These are phyloP conservation scores for Lumbricus terrestris DNA, from an alignment of 2,888 invertebrate genomes.

Conservation along the genomic window DNA sequence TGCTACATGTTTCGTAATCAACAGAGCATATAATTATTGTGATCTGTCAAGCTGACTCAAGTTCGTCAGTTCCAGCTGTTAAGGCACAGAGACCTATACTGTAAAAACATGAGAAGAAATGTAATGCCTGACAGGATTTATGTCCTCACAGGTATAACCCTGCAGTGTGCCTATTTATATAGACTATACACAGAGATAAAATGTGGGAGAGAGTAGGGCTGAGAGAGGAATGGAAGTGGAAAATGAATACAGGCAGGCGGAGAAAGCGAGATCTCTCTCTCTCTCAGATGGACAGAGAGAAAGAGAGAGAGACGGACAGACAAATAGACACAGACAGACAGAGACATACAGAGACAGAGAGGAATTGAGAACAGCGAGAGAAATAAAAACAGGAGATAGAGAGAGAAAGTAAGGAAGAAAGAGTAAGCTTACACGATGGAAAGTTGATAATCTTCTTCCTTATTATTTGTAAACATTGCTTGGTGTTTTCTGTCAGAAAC, in stretches of 20 bases:
- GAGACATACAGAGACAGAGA: too few relatives aligned
- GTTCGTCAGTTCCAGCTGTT: too few relatives aligned
- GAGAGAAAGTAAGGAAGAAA: not conserved
- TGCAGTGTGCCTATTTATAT: not conserved
- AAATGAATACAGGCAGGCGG: not conserved
- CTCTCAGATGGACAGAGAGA: not conserved
- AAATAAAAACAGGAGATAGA: too few relatives aligned
- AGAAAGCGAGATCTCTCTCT: too few relatives aligned
- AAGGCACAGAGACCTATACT: not conserved
- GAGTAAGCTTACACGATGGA: not conserved
- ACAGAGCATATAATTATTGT: not conserved
- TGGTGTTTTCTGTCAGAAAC: not conserved
- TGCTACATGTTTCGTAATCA: not conserved
- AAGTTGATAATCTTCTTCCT: not conserved
- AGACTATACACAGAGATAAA: too few relatives aligned
- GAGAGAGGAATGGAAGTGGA: too few relatives aligned
- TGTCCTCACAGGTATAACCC: not conserved
- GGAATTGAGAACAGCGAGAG: too few relatives aligned
- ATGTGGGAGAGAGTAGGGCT: too few relatives aligned
- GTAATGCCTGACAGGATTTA: not conserved
- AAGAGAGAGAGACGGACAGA: not conserved
- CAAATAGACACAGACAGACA: too few relatives aligned
- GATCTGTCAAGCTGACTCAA: too few relatives aligned
- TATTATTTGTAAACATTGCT: not conserved
- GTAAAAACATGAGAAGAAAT: not conserved